A percentile compares a stretch with the other conserved stretches of the same genome.
These are phyloP conservation scores for Drosophila ustulata DNA, from an alignment of 2,888 invertebrate species.

Conservation along the genomic window DNA sequence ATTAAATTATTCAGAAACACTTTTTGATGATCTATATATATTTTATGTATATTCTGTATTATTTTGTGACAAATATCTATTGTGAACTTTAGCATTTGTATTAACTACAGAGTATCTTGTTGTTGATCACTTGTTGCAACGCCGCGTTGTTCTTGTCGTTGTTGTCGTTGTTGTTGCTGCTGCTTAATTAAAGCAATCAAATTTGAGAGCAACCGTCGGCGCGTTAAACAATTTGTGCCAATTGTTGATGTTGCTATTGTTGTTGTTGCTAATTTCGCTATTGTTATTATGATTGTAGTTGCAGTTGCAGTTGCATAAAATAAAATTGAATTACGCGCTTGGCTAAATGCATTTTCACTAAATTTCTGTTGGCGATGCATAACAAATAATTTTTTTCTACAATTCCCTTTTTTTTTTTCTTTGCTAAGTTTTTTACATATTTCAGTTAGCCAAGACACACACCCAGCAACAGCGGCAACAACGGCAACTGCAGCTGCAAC, in stretches of 20 bases:
- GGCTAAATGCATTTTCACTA: constrained; percentile 77
- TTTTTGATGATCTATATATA: too few relatives aligned
- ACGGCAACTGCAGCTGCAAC: background rate
- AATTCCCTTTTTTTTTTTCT: background rate
- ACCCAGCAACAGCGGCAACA: background rate
- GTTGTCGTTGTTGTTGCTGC: constrained; percentile 21
- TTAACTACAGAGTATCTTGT: background rate
- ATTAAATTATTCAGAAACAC: too few relatives aligned
- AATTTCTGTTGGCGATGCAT: constrained; percentile 63
- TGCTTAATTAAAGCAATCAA: constrained; percentile 80
- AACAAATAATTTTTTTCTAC: constrained; percentile 21
- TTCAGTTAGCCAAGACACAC: constrained; percentile 22
- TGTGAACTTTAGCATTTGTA: too few relatives aligned
- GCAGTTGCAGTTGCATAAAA: constrained; percentile 59
- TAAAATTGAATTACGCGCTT: constrained; percentile 81
- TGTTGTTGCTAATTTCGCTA: constrained; percentile 41
- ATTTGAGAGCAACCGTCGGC: constrained; percentile 64
- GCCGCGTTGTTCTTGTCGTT: background rate
- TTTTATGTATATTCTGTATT: too few relatives aligned
- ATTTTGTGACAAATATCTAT: too few relatives aligned
- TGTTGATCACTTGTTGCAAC: background rate
- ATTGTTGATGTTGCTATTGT: constrained; percentile 52
- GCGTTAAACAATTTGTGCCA: constrained; percentile 67
- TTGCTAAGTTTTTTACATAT: background rate
- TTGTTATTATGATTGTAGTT: constrained; percentile 32